Conservation (phyloP, 2,113 vertebrate genomes). For the Polyodon spathula region DNA sequence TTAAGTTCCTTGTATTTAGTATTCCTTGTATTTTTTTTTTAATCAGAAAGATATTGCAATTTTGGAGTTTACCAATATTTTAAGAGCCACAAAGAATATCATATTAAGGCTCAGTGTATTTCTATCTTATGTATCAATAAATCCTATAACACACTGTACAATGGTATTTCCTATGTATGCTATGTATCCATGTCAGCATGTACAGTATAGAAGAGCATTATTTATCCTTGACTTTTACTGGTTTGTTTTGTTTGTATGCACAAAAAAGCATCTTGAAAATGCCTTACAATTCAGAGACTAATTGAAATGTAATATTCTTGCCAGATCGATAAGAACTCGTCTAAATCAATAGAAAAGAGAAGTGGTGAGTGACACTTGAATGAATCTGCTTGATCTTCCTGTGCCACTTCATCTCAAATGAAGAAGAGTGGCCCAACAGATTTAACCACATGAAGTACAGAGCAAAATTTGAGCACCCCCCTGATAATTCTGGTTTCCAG, state of each 20-base stretch:
- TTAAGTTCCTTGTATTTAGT: constrained; percentile 24
- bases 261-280: too few species aligned
- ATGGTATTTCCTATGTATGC: too few species aligned
- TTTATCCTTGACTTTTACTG: too few species aligned
- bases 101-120: too few species aligned
- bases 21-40: constrained; percentile 21
- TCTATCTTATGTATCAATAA: too few species aligned
- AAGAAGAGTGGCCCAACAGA: constrained; percentile 21
- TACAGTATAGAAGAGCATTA: too few species aligned
- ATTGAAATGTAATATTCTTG: constrained; percentile 76
- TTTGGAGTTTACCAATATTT: too few species aligned
- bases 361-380: constrained; percentile 59
- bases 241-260: too few species aligned
- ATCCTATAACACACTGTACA: too few species aligned
- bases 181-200: too few species aligned
- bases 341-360: constrained; percentile 59
- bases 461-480: constrained; percentile 20
- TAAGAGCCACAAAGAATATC: too few species aligned
- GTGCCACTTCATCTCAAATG: constrained; percentile 34
- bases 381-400: constrained; percentile 40
- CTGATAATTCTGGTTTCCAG: constrained; percentile 23
- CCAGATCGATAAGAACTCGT: constrained; percentile 62
- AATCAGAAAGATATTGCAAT: too few species aligned
- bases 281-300: constrained; percentile 21
- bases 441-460: constrained; percentile 15